Base-by-base conservation (phyloP, 2,797 vertebrate genomes). In the Siniperca undulata region DNA sequence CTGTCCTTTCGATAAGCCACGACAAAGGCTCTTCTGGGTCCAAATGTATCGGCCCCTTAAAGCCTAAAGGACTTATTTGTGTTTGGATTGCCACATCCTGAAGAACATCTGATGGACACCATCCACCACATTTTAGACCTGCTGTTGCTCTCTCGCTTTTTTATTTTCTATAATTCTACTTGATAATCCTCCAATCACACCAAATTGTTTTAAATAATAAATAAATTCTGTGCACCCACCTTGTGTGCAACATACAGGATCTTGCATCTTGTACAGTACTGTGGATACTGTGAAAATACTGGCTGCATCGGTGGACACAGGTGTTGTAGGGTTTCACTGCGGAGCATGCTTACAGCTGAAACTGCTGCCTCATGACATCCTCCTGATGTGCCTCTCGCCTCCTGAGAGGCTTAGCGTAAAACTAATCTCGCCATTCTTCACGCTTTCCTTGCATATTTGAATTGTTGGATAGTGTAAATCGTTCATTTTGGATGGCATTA, bases 301-400 rank as follows among this genome's bases (percentile, higher is more conserved):
- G 83, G 17, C 65, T 80, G 75, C 82, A 22, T 78, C 83, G 78
- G 86, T 56, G 79, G 62, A 50, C 70, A 0, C 82, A 81, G 84
- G 84, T 85, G 84, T n/a, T 67, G 44, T 36, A 40, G 13, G 38
- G 24, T 70, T 68, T 67, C 64, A 62, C 46, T 79, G 61, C 60
- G 44, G 44, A 67, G 24, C 58, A 67, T 4, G 30, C 30, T 30
- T 30, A 19, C 36, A 30, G 65, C 70, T 46, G 12, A 74, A 80
- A 61, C 24, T 70, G 81, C 78, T 69, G 81, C 75, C 53, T 83
- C 80, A 75, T 66, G 67, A 74, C 16, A 46, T 81, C 76, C 59
- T 68, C 24, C 61, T 61, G 9, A 66, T 22, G 59, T 52, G 79
- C 62, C 72, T 5, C 5, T 7, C 65, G 81, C 73, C 59, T 67